Percentiles rank a stretch among this genome's conserved stretches.
Evolutionary conservation across 1,140 invertebrate species (phyloP).

Genomic region (Macrobrachium nipponense): DNA sequence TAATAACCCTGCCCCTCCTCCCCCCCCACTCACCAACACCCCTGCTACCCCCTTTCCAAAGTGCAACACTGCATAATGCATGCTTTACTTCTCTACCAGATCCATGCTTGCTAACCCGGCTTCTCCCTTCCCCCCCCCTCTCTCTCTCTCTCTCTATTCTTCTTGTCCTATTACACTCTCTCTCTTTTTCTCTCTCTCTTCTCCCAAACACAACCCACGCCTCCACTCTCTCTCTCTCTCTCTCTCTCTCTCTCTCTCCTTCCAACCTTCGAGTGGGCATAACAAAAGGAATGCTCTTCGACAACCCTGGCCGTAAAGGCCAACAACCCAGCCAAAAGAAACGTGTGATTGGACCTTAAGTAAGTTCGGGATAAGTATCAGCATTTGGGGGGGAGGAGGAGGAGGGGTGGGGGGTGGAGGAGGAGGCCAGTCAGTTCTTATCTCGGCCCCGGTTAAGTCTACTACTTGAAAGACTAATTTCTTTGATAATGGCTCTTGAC

Average conservation of each 20-base stretch:
- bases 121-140: background rate
- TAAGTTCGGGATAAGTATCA: background rate
- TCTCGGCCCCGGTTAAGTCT: slow-evolving; percentile 38
- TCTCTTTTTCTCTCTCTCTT: background rate
- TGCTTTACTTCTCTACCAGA: background rate
- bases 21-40: background rate
- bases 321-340: background rate
- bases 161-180: background rate
- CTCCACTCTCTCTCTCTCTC: slow-evolving; percentile 2
- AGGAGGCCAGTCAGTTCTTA: slow-evolving; percentile 27
- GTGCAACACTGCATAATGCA: background rate
- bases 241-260: background rate
- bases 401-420: background rate
- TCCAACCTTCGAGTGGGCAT: background rate
- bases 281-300: slow-evolving; percentile 16
- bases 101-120: too few relatives aligned
- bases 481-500: slow-evolving; percentile 49
- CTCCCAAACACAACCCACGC: background rate
- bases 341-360: background rate
- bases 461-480: slow-evolving; percentile 53
- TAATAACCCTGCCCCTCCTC: background rate
- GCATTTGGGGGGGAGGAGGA: background rate
- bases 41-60: background rate
- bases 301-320: background rate
- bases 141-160: background rate